Conservation (phyloP, 2,113 vertebrate species). For the Pionites leucogaster region DNA sequence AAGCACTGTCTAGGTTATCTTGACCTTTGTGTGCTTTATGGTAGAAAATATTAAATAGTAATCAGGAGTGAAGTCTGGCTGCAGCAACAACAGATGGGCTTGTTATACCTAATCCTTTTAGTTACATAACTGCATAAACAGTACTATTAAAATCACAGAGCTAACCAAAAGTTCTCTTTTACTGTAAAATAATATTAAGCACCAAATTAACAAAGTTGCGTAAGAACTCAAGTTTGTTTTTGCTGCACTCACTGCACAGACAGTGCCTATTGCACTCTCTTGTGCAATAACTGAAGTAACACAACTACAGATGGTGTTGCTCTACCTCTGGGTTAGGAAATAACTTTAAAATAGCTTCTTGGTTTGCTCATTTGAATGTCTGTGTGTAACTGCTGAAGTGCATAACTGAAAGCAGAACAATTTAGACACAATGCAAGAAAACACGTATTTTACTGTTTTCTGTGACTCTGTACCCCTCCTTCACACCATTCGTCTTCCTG, state of each 20-base stretch:
- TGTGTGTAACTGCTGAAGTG: not conserved
- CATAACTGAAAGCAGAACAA: not conserved
- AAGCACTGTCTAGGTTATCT: not conserved
- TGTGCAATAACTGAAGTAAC: not conserved
- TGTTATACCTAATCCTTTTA: not conserved
- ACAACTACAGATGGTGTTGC: not conserved
- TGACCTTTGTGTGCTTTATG: not conserved
- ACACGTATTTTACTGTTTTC: not conserved
- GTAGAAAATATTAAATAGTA: not conserved
- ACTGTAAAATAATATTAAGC: not conserved
- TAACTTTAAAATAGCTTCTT: conserved; percentile 5
- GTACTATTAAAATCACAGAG: not conserved
- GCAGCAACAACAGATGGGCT: not conserved
- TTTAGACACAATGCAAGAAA: not conserved
- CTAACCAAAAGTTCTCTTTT: not conserved
- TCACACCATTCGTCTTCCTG: not conserved
- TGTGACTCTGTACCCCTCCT: not conserved
- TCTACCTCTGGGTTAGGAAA: conserved; percentile 28
- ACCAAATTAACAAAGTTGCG: not conserved
- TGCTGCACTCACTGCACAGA: not conserved
- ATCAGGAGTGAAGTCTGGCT: not conserved
- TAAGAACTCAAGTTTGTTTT: not conserved
- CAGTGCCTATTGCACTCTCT: not conserved
- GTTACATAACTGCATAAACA: not conserved
- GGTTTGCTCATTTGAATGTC: not conserved